These are phyloP conservation scores for Erythrocercus mccallii DNA, from an alignment of 2,113 vertebrate genomes.

Conservation along the genomic window DNA sequence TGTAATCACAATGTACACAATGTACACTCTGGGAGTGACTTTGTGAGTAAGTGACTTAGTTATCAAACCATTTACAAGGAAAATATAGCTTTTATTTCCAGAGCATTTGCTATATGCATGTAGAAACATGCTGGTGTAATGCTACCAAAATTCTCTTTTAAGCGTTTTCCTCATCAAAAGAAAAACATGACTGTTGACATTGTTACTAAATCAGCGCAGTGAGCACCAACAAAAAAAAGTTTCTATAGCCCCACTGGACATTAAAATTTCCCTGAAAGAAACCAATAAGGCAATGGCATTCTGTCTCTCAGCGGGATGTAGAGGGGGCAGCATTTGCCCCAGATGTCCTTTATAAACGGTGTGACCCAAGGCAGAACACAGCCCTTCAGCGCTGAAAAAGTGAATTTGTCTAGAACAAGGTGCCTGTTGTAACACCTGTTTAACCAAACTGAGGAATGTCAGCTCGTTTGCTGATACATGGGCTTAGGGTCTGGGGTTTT, in stretches of 20 bases:
- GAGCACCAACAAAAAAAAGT: neutral
- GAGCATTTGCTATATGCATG: fast-evolving
- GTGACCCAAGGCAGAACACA: neutral
- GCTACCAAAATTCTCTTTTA: neutral
- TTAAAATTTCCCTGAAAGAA: neutral
- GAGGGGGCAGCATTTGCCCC: neutral
- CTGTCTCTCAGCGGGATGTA: neutral
- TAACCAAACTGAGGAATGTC: neutral
- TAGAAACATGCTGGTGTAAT: neutral
- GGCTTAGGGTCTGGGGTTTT: neutral
- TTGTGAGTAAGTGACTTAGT: neutral
- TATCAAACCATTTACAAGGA: neutral
- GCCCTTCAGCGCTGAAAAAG: neutral
- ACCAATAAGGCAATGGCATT: neutral
- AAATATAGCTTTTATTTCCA: neutral
- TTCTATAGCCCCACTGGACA: neutral
- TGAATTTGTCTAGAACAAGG: neutral
- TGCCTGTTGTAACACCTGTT: neutral
- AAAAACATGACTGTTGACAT: neutral
- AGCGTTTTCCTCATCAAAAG: constrained; percentile 86
- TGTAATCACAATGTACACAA: neutral
- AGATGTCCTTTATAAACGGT: neutral
- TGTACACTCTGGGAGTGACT: neutral
- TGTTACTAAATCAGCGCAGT: neutral
- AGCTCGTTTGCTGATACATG: neutral